Conservation (phyloP, 2,888 invertebrate species). For the Liodrosophila aerea region DNA sequence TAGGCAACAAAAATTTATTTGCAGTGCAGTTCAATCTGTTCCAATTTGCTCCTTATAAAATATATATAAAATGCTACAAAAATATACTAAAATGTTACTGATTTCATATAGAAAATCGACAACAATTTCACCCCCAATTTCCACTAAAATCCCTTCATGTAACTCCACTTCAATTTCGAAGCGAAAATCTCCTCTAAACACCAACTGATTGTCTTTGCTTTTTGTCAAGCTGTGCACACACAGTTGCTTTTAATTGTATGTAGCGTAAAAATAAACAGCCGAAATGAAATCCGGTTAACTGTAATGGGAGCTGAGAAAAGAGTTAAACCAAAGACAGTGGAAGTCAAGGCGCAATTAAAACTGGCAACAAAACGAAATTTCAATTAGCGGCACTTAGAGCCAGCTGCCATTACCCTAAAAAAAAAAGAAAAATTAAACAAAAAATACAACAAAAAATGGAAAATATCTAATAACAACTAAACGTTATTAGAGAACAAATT, state of each 20-base stretch:
- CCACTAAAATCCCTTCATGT: too few relatives aligned
- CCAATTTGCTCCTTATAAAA: too few relatives aligned
- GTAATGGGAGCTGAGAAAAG: constrained; percentile 18
- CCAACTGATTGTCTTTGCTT: constrained; percentile 10
- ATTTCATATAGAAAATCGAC: too few relatives aligned
- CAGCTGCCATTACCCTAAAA: constrained; percentile 64
- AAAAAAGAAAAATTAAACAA: constrained; percentile 45
- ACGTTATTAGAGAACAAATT: constrained; percentile 66
- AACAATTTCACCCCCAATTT: too few relatives aligned
- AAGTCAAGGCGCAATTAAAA: constrained; percentile 63
- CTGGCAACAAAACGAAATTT: constrained; percentile 70
- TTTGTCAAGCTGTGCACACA: constrained; percentile 31
- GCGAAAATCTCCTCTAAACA: background rate
- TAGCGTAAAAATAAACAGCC: constrained; percentile 43
- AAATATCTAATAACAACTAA: constrained; percentile 72
- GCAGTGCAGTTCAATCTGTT: too few relatives aligned
- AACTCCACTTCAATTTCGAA: background rate
- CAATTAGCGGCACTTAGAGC: constrained; percentile 77
- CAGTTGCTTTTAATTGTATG: constrained; percentile 64
- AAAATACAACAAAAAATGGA: constrained; percentile 8
- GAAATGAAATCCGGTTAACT: constrained; percentile 39
- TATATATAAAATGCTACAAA: too few relatives aligned
- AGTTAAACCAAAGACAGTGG: constrained; percentile 15
- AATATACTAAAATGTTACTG: too few relatives aligned
- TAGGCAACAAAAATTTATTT: too few relatives aligned